phyloP scores from a whole-genome alignment of 2,113 vertebrate species.

The Nannospalax galili region DNA sequence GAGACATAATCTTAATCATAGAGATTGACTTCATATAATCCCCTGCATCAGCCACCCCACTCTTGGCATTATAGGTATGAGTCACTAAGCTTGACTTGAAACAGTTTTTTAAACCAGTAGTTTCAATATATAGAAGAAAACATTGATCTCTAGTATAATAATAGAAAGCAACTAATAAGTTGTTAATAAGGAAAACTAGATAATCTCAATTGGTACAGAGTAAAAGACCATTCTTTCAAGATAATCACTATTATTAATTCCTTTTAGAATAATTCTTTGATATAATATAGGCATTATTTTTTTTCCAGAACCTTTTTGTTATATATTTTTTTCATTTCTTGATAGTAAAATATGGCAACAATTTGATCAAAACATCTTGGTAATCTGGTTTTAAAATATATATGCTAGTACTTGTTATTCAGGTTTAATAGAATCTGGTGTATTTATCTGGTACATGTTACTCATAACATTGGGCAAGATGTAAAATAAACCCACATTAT shows the following conservation, averaged over 20 bases:
- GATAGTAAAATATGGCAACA: constrained; percentile 31
- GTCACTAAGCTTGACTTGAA: not conserved
- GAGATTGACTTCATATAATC: not conserved
- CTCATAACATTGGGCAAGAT: constrained; percentile 15
- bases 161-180: constrained; percentile 1
- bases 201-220: not conserved
- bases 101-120: not conserved
- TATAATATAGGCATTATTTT: constrained; percentile 14
- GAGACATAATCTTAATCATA: not conserved
- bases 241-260: not conserved
- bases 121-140: constrained; percentile 37
- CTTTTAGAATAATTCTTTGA: not conserved
- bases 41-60: not conserved
- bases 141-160: not conserved
- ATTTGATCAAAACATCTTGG: not conserved
- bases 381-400: constrained; percentile 5
- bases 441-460: not conserved
- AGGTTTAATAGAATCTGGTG: not conserved
- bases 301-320: not conserved
- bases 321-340: constrained; percentile 15
- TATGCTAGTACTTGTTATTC: not conserved
- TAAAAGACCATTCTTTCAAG: not conserved
- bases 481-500: not conserved
- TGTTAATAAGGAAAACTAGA: not conserved
- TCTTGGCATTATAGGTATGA: not conserved